These are phyloP conservation scores for Lutjanus campechanus DNA, from an alignment of 2,797 vertebrate genomes.

Conservation along the genomic window DNA sequence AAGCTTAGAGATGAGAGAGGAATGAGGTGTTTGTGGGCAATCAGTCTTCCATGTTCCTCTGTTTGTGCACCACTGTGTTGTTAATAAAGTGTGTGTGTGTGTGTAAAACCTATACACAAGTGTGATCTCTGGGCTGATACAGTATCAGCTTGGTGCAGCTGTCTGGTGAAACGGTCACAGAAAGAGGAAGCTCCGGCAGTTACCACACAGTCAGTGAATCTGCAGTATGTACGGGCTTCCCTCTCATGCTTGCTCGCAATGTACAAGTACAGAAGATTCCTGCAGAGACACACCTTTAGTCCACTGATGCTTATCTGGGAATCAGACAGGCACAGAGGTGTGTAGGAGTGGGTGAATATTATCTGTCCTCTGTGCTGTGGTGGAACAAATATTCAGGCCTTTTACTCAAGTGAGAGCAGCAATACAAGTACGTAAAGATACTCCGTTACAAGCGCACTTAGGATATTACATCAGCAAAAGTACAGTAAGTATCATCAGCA, in stretches of 20 bases:
- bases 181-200: slow-evolving; percentile 71
- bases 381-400: background rate
- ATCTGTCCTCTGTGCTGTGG: background rate
- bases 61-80: background rate
- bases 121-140: slow-evolving; percentile 72
- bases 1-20: background rate
- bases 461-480: background rate
- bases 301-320: slow-evolving; percentile 9
- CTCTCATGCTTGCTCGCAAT: slow-evolving; percentile 31
- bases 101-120: slow-evolving; percentile 19
- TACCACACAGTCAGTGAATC: slow-evolving; percentile 76
- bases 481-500: background rate
- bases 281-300: background rate
- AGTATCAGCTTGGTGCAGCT: slow-evolving; percentile 78
- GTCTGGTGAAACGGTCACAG: slow-evolving; percentile 58
- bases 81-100: background rate
- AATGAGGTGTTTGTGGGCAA: slow-evolving; percentile 15
- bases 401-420: background rate
- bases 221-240: slow-evolving; percentile 72
- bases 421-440: background rate
- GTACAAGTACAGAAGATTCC: background rate
- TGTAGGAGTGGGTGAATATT: background rate
- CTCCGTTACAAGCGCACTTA: too few species aligned
- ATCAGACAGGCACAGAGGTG: slow-evolving; percentile 6
- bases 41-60: slow-evolving; percentile 6